Base-by-base conservation (phyloP, 1,140 invertebrate genomes). In the Drosophila sp. region DNA sequence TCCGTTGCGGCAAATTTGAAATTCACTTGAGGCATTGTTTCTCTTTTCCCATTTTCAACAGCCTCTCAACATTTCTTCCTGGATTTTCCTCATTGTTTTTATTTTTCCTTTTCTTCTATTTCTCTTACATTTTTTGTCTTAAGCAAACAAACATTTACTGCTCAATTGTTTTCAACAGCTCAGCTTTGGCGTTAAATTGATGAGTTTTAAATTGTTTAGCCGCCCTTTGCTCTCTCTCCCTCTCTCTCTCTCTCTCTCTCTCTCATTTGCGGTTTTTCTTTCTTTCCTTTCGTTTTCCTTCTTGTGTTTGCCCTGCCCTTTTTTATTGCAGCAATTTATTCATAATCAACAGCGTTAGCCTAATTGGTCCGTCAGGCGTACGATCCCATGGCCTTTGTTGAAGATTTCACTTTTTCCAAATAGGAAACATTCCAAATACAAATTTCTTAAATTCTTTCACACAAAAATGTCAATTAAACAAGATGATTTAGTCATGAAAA, bases 81-180 rank as follows among this genome's bases (percentile, higher is more conserved):
- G 35, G 11, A 38, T 38, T 38, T 3, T 38, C 8, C 35, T 10
- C 4, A 38, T 65, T 62, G 64, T 73, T 33, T 78, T 60, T 56
- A 32, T 38, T 58, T 63, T 35, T 40, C 10, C 7, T 30, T 54
- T 40, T 60, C 25, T 33, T 33, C 57, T 17, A 30, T 38, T 55
- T 33, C 35, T 76, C 38, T 17, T 29, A 23, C 40, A 29, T 54
- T 60, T 76, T 55, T 67, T 68, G 83, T 79, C 67, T 77, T 72
- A 65, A 77, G 61, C 77, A 70, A 89, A 83, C 76, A 87, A 89
- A 87, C 84, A 87, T 84, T 87, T 84, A 74, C 68, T 68, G 80
- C 84, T 89, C 80, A 87, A 89, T 89, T 87, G 76, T 87, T 89
- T 87, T 84, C 66, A 73, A 75, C 70, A 83, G 44, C 82, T 72